These are phyloP conservation scores for Phenganax marumi DNA, from an alignment of 92 coral and sea anemone species.

Conservation along the genomic window DNA sequence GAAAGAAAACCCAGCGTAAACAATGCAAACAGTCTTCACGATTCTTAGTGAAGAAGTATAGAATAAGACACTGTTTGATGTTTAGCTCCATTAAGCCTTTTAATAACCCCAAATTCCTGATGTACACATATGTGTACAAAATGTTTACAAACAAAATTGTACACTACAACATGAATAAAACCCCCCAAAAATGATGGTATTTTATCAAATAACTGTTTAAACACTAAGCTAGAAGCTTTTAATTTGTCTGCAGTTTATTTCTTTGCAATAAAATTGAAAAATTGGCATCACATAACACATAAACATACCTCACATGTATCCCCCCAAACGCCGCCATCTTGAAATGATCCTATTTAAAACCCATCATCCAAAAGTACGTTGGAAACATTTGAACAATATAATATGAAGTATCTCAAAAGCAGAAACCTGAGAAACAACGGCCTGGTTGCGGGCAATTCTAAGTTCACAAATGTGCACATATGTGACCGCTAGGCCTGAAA, in stretches of 20 bases:
- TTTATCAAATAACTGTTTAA: too few species aligned
- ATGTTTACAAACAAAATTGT: background rate
- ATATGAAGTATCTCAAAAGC: background rate
- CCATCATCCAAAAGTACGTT: conserved; percentile 1
- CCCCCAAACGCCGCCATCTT: background rate
- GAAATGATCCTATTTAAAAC: background rate
- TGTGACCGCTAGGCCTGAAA: background rate
- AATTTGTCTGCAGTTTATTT: too few species aligned
- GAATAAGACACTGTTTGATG: background rate
- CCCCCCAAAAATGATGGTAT: too few species aligned
- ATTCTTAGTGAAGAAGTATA: background rate
- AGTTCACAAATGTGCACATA: background rate
- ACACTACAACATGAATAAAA: background rate
- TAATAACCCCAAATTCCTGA: background rate
- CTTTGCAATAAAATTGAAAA: background rate
- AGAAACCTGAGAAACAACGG: background rate
- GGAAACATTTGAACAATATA: background rate
- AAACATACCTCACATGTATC: background rate
- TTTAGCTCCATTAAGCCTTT: background rate
- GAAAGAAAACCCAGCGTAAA: background rate
- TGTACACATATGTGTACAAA: conserved; percentile 1
- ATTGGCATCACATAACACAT: background rate
- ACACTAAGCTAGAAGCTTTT: too few species aligned
- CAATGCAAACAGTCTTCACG: background rate
- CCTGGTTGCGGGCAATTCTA: background rate